Evolutionary conservation across 2,888 invertebrate genomes (phyloP).

Genomic region (Amitus sp.): DNA sequence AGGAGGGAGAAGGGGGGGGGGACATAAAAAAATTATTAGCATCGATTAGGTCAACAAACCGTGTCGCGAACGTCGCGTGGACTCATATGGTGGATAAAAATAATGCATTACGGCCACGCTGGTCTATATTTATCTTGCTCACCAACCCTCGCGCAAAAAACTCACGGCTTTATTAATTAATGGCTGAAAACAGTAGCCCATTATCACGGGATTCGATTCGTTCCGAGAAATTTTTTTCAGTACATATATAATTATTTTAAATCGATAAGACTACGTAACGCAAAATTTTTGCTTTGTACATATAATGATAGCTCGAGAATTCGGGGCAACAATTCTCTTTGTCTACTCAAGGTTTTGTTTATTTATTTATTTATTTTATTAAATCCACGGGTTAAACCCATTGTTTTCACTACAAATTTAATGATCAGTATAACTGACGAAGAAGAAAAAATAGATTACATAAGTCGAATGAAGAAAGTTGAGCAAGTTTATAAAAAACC

Average conservation of each 20-base stretch:
- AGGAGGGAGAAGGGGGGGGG: too few relatives aligned
- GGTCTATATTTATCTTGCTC: slow-evolving; percentile 2
- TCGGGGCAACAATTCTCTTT: slow-evolving; percentile 1
- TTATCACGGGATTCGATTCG: not conserved
- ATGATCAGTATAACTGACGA: too few relatives aligned
- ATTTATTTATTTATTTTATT: too few relatives aligned
- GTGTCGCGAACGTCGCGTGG: slow-evolving; percentile 5
- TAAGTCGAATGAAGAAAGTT: too few relatives aligned
- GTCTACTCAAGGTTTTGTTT: slow-evolving; percentile 3
- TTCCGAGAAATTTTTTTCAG: too few relatives aligned
- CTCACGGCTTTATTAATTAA: slow-evolving; percentile 1
- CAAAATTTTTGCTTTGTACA: not conserved
- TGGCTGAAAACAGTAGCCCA: not conserved
- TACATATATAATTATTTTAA: too few relatives aligned
- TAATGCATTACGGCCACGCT: not conserved
- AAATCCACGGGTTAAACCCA: too few relatives aligned
- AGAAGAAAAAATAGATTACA: too few relatives aligned
- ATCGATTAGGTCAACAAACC: slow-evolving; percentile 3
- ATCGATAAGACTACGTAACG: not conserved
- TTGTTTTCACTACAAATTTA: too few relatives aligned
- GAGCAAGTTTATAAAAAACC: too few relatives aligned
- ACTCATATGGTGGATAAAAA: slow-evolving; percentile 3
- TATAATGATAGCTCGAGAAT: not conserved
- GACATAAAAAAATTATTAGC: slow-evolving; percentile 2
- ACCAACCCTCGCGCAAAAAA: not conserved